phyloP scores from a whole-genome alignment of 2,888 invertebrate genomes.

The Cataglyphis altisquamis region DNA sequence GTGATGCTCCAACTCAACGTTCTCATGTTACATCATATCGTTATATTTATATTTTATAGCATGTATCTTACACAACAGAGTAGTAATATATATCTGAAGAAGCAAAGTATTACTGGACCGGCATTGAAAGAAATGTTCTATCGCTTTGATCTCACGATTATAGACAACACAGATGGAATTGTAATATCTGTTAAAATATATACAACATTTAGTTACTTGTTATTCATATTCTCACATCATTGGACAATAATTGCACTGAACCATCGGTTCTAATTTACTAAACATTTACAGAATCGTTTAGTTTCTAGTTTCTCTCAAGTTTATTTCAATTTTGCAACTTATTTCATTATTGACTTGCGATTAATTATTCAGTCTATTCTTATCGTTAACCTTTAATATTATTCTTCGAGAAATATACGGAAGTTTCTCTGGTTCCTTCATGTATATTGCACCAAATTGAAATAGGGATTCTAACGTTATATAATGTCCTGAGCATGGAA shows the following conservation, averaged over 20 bases:
- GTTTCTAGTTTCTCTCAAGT: not conserved
- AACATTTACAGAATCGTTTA: constrained; percentile 1
- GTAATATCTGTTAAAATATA: constrained; percentile 24
- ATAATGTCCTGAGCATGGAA: constrained; percentile 28
- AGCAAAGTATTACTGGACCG: constrained; percentile 6
- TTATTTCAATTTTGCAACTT: constrained; percentile 1
- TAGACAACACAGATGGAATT: constrained; percentile 29
- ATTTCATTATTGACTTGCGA: constrained; percentile 28
- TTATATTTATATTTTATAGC: constrained; percentile 44
- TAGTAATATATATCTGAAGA: constrained; percentile 20
- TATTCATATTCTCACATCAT: not conserved
- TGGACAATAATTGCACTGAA: not conserved
- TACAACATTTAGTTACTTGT: not conserved
- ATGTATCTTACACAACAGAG: constrained; percentile 9
- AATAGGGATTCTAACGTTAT: constrained; percentile 35
- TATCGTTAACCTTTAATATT: constrained; percentile 14
- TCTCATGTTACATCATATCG: constrained; percentile 11
- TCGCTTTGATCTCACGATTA: constrained; percentile 37
- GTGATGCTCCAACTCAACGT: constrained; percentile 30
- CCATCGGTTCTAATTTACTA: constrained; percentile 41
- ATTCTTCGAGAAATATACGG: constrained; percentile 31
- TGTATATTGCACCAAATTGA: not conserved
- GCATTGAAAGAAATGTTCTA: not conserved
- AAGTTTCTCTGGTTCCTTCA: constrained; percentile 41
- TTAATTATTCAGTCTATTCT: constrained; percentile 46